A percentile compares a stretch with the other conserved stretches of the same genome.
Conservation (phyloP, 2,888 invertebrate genomes). For the Lasiommata megera region DNA sequence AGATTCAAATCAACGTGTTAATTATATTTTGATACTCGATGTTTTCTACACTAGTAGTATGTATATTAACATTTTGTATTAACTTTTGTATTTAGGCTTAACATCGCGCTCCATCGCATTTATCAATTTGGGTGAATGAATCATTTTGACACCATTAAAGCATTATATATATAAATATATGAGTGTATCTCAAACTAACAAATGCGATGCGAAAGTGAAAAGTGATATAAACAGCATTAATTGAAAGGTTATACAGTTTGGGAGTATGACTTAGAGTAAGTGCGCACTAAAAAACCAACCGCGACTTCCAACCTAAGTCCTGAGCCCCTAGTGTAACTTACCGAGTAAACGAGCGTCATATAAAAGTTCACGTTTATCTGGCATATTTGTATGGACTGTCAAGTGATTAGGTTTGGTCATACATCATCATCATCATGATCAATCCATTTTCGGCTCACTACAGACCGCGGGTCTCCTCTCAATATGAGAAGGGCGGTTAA, state of each 20-base stretch:
- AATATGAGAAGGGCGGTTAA: no score
- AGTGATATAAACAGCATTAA: conserved; percentile 45
- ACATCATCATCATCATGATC: no score
- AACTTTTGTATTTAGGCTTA: conserved; percentile 60
- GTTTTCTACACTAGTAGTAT: conserved; percentile 78
- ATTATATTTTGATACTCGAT: conserved; percentile 81
- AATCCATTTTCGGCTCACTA: no score
- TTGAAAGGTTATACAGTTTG: conserved; percentile 14
- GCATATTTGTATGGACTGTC: no score
- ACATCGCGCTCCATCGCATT: conserved; percentile 60
- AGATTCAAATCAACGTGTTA: conserved; percentile 73
- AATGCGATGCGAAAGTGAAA: conserved; percentile 54
- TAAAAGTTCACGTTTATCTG: no score
- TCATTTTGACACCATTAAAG: conserved; percentile 36
- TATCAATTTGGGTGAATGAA: conserved; percentile 46
- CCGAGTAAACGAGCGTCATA: no score
- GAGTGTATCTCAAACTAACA: conserved; percentile 41
- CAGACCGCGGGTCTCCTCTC: no score
- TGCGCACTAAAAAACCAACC: no score
- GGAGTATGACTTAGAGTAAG: conserved; percentile 18
- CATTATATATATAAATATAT: conserved; percentile 11
- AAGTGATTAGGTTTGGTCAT: no score
- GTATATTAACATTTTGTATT: conserved; percentile 66
- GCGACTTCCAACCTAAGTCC: no score
- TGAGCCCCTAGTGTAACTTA: no score